Evolutionary conservation across 2,113 vertebrate species (phyloP).

Genomic region (Bostrychus sinensis): DNA sequence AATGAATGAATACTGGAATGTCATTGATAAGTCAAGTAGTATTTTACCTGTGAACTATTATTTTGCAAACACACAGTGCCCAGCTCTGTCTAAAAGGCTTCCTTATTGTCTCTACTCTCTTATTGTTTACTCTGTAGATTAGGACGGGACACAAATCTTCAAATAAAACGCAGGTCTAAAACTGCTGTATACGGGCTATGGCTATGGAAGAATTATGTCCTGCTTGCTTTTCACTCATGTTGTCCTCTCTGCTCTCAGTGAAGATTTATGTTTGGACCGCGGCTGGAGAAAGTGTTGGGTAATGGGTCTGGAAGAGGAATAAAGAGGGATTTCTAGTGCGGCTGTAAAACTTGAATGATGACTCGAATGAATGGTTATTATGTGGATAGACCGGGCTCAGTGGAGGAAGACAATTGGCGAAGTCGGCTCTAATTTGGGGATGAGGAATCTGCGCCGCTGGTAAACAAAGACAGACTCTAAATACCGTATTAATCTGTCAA

Average conservation of each 20-base stretch:
- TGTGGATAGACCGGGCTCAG: background rate
- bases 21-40: too few relatives aligned
- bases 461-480: background rate
- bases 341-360: background rate
- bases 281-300: background rate
- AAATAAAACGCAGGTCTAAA: background rate
- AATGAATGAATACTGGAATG: too few relatives aligned
- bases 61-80: too few relatives aligned
- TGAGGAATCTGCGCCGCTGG: background rate
- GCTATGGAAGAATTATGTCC: background rate
- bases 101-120: too few relatives aligned
- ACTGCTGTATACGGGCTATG: background rate
- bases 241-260: background rate
- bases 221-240: background rate
- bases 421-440: background rate
- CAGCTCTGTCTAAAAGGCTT: too few relatives aligned
- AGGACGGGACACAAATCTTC: too few relatives aligned
- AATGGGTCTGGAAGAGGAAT: conserved; percentile 7
- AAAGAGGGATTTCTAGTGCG: background rate
- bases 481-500: conserved; percentile 1
- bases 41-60: too few relatives aligned
- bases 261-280: background rate
- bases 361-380: background rate
- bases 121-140: too few relatives aligned
- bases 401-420: background rate